Base-by-base conservation (phyloP, 2,797 vertebrate genomes). In the Tokudaia muenninki region DNA sequence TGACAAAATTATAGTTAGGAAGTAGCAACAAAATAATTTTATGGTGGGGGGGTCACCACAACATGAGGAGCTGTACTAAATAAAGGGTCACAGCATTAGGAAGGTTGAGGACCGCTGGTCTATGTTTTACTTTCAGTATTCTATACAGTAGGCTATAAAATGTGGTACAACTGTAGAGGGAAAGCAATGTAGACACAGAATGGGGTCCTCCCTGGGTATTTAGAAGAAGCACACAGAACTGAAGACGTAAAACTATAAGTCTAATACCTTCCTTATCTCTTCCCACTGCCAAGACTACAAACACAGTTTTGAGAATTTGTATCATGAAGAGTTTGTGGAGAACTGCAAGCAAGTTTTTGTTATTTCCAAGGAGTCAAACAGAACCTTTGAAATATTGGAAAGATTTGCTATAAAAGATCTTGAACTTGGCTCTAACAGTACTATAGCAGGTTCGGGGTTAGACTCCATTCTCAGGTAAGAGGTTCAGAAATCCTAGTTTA, bases 271-370 rank as follows among this genome's bases (percentile, higher is more conserved):
- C 75, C 12, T 44, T 94, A 52, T 91, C 19, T 97, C 96, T 95
- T 94, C 90, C 55, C 10, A 86, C 19, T 70, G 1, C 92, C 74
- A 96, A 98, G 98, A 97, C 91, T 92, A 94, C 65, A 97, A 98
- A 91, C 97, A 98, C 95, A 97, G 47, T 78, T 96, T 97, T 61
- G 97, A 98, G 80, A 44, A 12, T 86, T 97, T 74, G 4, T 97
- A 94, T 92, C 98, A 97, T 29, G 74, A 97, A 94, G 97, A 97
- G 14, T 97, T 94, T 78, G 59, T 81, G 77, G 91, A 96, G 89
- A 96, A 96, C 41, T 97, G 97, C 44, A 77, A 93, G 95, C 67
- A 96, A 82, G 52, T 87, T 29, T 98, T 98, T 98, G 97, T 98
- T 52, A 67, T 94, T 75, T 98, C 98, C 67, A 82, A 87, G 93